Evolutionary conservation across 2,113 vertebrate species (phyloP), one percentile per base, ranked within the genome.

Genomic region (Gobio gobio): DNA sequence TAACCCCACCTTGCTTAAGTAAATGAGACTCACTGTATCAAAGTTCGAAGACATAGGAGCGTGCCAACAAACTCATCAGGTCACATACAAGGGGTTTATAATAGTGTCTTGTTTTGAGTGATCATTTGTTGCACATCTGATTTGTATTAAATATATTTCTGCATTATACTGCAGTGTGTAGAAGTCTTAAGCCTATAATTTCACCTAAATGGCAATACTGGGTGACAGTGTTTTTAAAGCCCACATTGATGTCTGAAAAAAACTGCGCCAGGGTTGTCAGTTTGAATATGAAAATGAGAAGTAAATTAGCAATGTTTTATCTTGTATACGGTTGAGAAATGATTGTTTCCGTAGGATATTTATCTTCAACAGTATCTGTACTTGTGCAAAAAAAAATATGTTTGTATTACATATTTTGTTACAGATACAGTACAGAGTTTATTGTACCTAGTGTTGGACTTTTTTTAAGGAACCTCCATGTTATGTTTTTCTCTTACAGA

Each of bases 401-500:
- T 18, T 33, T 36, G 3, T 36, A 20, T 40, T 40, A 16, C 18
- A 70, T 70, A 10, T 40, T 70, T 40, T 54, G 16, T 20, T 54
- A 54, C 16, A 7, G 16, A 54, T 54, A 20, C 5, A 54, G 2
- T 54, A 54, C 16, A 20, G 51, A 40, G 66, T 36, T 10, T 70
- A 12, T 26, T 13, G 13, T 18, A 51, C 6, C 66, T 16, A 12
- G 13, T 64, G 59, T 51, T 64, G 2, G 14, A 18, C 16, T 66
- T 81, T 51, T 76, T 40, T 7, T 29, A 29, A 82, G 79, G 29
- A 70, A 56, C 8, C 40, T 26, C 59, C 59, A 80, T 47, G 20
- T 33, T 45, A 2, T 79, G 22, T 80, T 66, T 70, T 86, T 90
- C 22, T 90, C 51, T 86, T 76, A 82, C 88, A 99, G 97, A 97